These are phyloP conservation scores for Dryobates pubescens DNA, from an alignment of 2,797 vertebrate species.

Conservation along the genomic window DNA sequence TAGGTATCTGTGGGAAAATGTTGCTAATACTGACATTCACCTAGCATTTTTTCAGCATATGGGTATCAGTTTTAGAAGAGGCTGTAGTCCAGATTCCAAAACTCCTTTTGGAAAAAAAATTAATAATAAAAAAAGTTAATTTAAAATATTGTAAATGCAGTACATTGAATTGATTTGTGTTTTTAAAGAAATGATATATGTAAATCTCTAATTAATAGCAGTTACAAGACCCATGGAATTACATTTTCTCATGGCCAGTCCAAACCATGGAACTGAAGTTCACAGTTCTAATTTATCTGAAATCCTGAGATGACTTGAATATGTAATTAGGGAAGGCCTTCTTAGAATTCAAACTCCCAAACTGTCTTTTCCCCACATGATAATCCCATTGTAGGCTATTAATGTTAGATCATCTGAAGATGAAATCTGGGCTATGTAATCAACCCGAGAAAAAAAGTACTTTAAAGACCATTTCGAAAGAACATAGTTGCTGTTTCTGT, in stretches of 20 bases:
- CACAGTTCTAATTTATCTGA: background rate
- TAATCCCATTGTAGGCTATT: background rate
- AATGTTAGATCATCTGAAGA: background rate
- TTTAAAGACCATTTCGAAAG: background rate
- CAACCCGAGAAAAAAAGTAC: constrained; percentile 2
- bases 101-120: background rate
- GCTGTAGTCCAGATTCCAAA: background rate
- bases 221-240: background rate
- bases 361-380: background rate
- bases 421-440: background rate
- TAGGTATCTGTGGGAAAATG: background rate
- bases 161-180: background rate
- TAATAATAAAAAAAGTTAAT: background rate
- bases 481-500: background rate
- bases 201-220: background rate
- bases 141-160: background rate
- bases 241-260: background rate
- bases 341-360: background rate
- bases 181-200: background rate
- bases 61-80: background rate
- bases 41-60: background rate
- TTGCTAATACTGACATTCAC: background rate
- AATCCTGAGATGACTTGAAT: background rate
- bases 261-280: background rate
- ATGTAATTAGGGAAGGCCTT: background rate